Evolutionary conservation across 2,888 invertebrate genomes (phyloP).

Genomic region (Lamellibrachia columna): DNA sequence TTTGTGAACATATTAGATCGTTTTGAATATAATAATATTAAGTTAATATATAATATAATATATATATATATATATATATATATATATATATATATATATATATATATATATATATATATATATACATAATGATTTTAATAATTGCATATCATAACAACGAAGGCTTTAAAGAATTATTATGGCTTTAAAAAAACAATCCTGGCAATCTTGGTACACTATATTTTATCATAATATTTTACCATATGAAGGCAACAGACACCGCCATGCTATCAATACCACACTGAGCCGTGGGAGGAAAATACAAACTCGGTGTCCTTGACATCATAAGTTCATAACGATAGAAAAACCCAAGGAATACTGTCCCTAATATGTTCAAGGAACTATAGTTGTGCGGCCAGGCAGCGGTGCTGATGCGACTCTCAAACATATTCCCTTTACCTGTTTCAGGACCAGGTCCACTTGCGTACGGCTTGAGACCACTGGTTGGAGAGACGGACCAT

Average conservation of each 20-base stretch:
- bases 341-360: not conserved
- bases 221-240: no score
- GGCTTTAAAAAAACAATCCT: not conserved
- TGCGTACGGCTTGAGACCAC: constrained; percentile 38
- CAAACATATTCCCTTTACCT: not conserved
- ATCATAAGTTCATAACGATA: not conserved
- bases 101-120: constrained; percentile 13
- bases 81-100: constrained; percentile 3
- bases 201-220: not conserved
- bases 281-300: not conserved
- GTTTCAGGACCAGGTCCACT: constrained; percentile 41
- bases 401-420: not conserved
- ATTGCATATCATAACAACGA: not conserved
- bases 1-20: not conserved
- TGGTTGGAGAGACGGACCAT: constrained; percentile 37
- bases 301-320: not conserved
- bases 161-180: not conserved
- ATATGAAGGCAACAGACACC: no score
- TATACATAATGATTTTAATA: not conserved
- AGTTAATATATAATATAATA: not conserved
- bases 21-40: not conserved
- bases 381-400: not conserved
- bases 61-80: not conserved
- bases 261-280: not conserved
- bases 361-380: not conserved